Evolutionary conservation across 2,113 vertebrate species (phyloP).

Genomic region (chimpanzee (Pan troglodytes)): NHGRI_mPanTro3-v2.1_pri NC_072408.2:73515001-73515500

Average conservation of each 20-base stretch:
- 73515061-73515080: not conserved
- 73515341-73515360: not conserved
- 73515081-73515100: not conserved
- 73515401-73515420: not conserved
- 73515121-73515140: not conserved
- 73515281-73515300: not conserved
- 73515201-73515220: not conserved
- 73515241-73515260: not conserved
- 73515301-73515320: not conserved
- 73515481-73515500: not conserved
- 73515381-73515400: not conserved
- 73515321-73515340: not conserved
- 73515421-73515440: not conserved
- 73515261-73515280: not conserved
- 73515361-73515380: not conserved
- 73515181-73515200: not conserved
- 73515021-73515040: conserved; percentile 7
- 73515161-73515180: not conserved
- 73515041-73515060: conserved; percentile 35
- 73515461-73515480: not conserved
- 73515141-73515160: conserved; percentile 9
- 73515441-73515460: not conserved
- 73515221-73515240: not conserved
- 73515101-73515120: not conserved
- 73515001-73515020: conserved; percentile 12